Percentiles rank a stretch among this genome's conserved stretches.
Evolutionary conservation across 2,113 vertebrate species (phyloP).

Genomic region (Callorhinus ursinus): DNA sequence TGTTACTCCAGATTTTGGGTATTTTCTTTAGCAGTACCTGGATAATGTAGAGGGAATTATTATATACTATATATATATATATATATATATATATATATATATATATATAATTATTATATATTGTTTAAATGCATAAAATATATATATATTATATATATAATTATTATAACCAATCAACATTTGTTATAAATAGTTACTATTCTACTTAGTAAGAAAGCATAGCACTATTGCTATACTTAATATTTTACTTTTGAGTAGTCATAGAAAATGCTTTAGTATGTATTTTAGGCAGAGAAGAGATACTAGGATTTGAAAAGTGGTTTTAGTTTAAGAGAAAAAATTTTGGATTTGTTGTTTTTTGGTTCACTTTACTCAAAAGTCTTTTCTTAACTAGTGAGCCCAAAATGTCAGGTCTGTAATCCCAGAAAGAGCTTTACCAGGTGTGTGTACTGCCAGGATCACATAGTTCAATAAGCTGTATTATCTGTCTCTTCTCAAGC

Average conservation of each 20-base stretch:
- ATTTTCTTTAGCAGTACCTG: neutral
- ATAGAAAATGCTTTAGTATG: neutral
- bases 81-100: no score
- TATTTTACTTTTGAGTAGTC: neutral
- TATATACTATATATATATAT: neutral
- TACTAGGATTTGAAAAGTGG: neutral
- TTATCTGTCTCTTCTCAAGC: neutral
- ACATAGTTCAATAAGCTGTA: conserved; percentile 33
- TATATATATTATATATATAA: no score
- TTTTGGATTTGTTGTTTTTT: conserved; percentile 30
- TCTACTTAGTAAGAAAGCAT: neutral
- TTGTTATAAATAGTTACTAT: neutral
- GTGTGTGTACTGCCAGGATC: neutral
- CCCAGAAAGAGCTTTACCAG: conserved; percentile 18
- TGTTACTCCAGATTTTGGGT: neutral
- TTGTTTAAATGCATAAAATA: no score
- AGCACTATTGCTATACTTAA: neutral
- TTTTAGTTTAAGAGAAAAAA: conserved; percentile 39
- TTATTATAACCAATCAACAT: neutral
- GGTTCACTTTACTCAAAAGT: conserved; percentile 33
- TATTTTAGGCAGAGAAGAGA: neutral
- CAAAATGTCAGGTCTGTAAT: conserved; percentile 30
- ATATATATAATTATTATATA: no score
- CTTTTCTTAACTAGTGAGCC: conserved; percentile 28
- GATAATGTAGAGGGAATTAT: neutral